Evolutionary conservation across 2,797 vertebrate genomes (phyloP).

Genomic region (Staurois parvus): DNA sequence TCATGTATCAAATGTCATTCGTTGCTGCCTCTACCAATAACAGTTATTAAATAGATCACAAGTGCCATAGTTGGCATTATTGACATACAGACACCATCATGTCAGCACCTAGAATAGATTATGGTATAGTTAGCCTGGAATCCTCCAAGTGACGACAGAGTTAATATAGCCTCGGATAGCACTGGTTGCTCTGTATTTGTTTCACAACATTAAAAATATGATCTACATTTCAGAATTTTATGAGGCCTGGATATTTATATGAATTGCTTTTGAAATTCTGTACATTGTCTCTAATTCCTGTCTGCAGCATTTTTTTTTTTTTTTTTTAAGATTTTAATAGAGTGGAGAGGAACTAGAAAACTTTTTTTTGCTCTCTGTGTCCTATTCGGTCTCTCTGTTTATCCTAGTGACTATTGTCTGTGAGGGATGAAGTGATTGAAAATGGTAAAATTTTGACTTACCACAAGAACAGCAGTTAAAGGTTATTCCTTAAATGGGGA

Average conservation of each 20-base stretch:
- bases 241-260: conserved; percentile 65
- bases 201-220: conserved; percentile 62
- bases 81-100: conserved; percentile 69
- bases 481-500: too few relatives aligned
- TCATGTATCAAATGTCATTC: conserved; percentile 65
- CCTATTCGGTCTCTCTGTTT: too few relatives aligned
- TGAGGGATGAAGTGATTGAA: too few relatives aligned
- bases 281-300: conserved; percentile 59
- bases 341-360: too few relatives aligned
- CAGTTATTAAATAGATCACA: conserved; percentile 70
- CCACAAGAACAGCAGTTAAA: too few relatives aligned
- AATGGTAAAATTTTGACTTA: too few relatives aligned
- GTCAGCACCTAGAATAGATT: conserved; percentile 65
- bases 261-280: conserved; percentile 64
- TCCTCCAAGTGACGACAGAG: conserved; percentile 66
- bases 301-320: background rate
- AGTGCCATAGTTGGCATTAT: conserved; percentile 67
- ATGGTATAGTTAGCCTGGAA: conserved; percentile 67
- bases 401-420: too few relatives aligned
- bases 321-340: too few relatives aligned
- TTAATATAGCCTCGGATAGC: conserved; percentile 68
- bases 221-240: conserved; percentile 66
- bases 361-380: too few relatives aligned
- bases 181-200: conserved; percentile 65
- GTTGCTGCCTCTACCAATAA: conserved; percentile 68